Base-by-base conservation (phyloP, 2,888 invertebrate genomes). In the Salticus scenicus region DNA sequence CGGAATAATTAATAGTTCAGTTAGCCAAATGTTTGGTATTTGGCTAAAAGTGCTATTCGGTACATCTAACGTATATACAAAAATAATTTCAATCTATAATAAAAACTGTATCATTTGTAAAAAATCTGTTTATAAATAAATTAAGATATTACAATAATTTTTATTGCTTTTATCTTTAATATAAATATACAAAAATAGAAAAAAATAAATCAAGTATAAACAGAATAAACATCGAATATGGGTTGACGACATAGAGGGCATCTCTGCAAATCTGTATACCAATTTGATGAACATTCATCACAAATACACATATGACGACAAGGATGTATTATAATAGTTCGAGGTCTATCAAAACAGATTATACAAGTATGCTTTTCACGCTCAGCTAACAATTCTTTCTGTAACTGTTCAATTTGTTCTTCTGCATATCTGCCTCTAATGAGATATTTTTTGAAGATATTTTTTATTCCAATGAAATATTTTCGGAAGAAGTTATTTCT, bases 301-400 rank as follows among this genome's bases (percentile, higher is more conserved):
- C 85, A 85, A 63, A 79, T 69, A 51, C 79, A 79, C 64, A 85
- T 51, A 66, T 85, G 85, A 17, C 85, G 42, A 47, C 85, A 85
- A 14, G 85, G 85, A 47, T 73, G 70, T 20, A 85, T 42, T 14
- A 85, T 47, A 4, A 79, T 28, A 47, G 51, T 85, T 24, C 71
- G 20, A 28, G 75, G 75, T 41, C 70, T 63, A n/a, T 85, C 79
- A 70, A 78, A 79, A 41, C 85, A 85, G 4, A 85, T 33, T 12
- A 85, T 67, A 71, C 85, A 85, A 2, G 67, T 31, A 37, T 64
- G 72, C 33, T 51, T 66, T 20, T 77, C 77, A 33, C 37, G 76
- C 42, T 77, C 83, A 2, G 51, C 77, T 47, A 28, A 64, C 17
- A 85, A 28, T 37, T 79, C 71, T 79, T 30, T 75, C 28, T 79